A percentile compares a stretch with the other conserved stretches of the same genome.
Conservation (phyloP, 2,797 vertebrate genomes). For the Mico argentatus region DNA sequence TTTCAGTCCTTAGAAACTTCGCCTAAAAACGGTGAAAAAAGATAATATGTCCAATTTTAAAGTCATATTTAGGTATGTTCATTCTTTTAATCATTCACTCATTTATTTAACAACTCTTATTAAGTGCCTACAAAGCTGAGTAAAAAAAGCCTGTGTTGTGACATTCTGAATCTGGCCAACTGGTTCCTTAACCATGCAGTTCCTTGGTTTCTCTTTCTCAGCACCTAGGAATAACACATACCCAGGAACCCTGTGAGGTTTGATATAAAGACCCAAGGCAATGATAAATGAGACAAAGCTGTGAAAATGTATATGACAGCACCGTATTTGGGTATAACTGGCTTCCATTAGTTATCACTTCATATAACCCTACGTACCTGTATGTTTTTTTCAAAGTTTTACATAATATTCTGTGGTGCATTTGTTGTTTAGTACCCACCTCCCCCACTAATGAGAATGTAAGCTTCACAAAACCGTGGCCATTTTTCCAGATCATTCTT, state of each 20-base stretch:
- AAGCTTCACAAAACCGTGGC: neutral
- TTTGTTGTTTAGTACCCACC: neutral
- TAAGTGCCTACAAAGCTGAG: neutral
- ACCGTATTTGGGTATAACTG: neutral
- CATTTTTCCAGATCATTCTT: neutral
- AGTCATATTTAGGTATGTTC: neutral
- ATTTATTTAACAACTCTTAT: neutral
- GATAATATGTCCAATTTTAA: neutral
- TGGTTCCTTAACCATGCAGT: neutral
- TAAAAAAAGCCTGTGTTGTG: neutral
- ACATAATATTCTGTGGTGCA: neutral
- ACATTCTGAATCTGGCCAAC: neutral
- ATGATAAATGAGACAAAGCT: neutral
- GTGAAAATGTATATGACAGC: neutral
- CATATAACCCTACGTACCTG: neutral
- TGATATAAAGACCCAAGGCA: neutral
- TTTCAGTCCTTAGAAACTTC: neutral
- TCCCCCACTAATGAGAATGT: neutral
- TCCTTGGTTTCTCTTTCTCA: neutral
- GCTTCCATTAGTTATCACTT: neutral
- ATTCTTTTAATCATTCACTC: neutral
- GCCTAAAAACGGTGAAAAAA: neutral
- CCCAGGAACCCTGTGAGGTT: neutral
- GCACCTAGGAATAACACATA: neutral
- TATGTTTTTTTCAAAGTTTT: neutral